Conservation (phyloP, 2,797 vertebrate species). For the Rallus crepitans region DNA sequence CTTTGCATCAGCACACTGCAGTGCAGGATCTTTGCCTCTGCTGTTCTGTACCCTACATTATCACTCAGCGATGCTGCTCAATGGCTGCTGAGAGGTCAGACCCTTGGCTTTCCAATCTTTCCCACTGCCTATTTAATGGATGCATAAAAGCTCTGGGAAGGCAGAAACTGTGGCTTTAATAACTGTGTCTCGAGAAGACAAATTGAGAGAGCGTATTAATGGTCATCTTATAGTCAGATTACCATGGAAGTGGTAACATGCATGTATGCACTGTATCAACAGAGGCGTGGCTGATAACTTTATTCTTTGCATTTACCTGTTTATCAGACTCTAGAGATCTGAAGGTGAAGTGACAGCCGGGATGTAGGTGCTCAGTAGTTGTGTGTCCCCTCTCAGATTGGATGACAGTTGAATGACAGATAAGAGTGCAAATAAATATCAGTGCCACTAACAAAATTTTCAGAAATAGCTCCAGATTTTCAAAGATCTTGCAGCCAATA, state of each 20-base stretch:
- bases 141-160: background rate
- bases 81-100: background rate
- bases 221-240: background rate
- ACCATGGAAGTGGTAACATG: rapidly evolving
- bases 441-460: background rate
- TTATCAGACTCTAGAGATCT: background rate
- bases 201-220: background rate
- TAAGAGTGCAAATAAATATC: background rate
- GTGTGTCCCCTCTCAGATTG: rapidly evolving
- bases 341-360: background rate
- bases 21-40: background rate
- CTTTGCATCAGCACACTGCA: background rate
- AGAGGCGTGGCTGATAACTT: background rate
- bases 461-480: background rate
- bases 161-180: background rate
- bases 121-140: background rate
- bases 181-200: background rate
- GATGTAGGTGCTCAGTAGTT: background rate
- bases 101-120: background rate
- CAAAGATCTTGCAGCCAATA: background rate
- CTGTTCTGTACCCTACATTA: background rate
- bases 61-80: background rate
- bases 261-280: background rate
- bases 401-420: background rate
- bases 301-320: background rate